Evolutionary conservation across 2,797 vertebrate species (phyloP), one percentile per base, ranked within the genome.

Genomic region (Odontamblyopus rebecca): DNA sequence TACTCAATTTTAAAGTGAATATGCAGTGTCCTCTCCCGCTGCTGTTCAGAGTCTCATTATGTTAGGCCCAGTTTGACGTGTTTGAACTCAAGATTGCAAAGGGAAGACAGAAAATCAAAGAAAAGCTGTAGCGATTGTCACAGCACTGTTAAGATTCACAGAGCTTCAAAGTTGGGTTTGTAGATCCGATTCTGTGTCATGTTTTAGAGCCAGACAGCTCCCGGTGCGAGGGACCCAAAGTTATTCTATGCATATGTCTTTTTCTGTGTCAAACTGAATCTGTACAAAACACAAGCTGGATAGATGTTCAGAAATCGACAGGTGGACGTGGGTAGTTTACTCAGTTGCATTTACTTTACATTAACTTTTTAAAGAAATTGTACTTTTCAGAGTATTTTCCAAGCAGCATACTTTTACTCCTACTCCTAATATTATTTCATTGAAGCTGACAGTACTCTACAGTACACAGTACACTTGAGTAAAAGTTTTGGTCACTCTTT

Each of bases 121-220:
- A 26, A n/a, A 13, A 57, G 54, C 54, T 26, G 54, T 23, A 54
- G 54, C 30, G 7, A 62, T 62, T n/a, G 30, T n/a, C 61, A 62
- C 61, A 11, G 18, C 32, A 3, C 18, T 19, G 30, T 38, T 62
- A 18, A 35, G 30, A 62, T n/a, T 35, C 61, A n/a, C 30, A 5
- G 18, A 32, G 61, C 38, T 63, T 63, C 61, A 63, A 63, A 63
- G 38, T 41, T 23, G 38, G 41, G 35, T 63, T 63, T 44, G n/a
- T 26, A 63, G 61, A 44, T 41, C 18, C 8, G 30, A 26, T 63
- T 44, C 41, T 41, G 61, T 63, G 61, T 63, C 35, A 63, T 44
- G 35, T 63, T 26, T 35, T 44, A 63, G 19, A 41, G 6, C 2
- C 30, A 32, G 61, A 62, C 4, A 38, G 12, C 12, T 30, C 27